phyloP scores from a whole-genome alignment of 2,888 invertebrate species.

The Griposia aprilina region DNA sequence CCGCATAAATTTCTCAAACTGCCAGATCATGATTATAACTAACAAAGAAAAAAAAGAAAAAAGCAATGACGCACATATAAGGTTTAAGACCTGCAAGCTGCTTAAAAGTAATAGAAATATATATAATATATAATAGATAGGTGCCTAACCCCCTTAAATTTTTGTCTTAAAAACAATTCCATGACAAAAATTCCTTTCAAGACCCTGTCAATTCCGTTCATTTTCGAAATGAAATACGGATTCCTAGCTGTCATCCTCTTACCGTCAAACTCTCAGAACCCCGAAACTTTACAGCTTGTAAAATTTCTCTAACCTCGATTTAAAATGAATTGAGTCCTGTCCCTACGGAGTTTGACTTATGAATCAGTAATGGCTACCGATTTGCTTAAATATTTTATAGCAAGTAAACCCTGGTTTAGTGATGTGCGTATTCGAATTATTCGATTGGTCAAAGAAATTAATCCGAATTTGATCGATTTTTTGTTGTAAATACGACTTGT shows the following conservation, averaged over 20 bases:
- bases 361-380: constrained; percentile 67
- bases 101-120: neutral
- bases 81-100: neutral
- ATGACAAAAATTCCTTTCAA: constrained; percentile 4
- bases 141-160: neutral
- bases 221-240: constrained; percentile 44
- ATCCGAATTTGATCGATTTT: neutral
- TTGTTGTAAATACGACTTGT: neutral
- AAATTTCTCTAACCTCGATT: constrained; percentile 65
- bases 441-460: neutral
- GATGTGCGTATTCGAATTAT: constrained; percentile 17
- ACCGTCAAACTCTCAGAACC: constrained; percentile 35
- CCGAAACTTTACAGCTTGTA: constrained; percentile 64
- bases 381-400: constrained; percentile 70
- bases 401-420: constrained; percentile 21
- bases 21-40: no score
- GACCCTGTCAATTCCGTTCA: constrained; percentile 6
- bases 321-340: constrained; percentile 69
- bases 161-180: neutral
- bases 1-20: no score
- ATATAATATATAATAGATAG: no score
- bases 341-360: constrained; percentile 66
- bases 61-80: no score
- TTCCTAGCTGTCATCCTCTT: constrained; percentile 33
- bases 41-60: no score